phyloP scores from a whole-genome alignment of 1,140 invertebrate species.

The Drosophila gunungcola region DNA sequence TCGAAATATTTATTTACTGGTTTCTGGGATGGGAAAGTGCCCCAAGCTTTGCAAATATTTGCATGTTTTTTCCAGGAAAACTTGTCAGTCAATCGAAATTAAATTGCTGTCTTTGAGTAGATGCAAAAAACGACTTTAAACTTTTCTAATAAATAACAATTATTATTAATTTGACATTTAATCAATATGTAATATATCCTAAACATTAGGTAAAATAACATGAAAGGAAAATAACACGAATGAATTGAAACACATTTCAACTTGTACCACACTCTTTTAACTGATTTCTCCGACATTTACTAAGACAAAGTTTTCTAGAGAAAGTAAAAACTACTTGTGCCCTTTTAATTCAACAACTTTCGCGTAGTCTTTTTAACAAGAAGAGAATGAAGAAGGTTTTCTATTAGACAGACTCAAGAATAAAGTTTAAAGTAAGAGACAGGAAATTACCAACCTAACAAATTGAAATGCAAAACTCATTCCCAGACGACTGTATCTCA shows the following conservation, averaged over 20 bases:
- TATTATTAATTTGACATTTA: background rate
- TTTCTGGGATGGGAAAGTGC: slow-evolving; percentile 1
- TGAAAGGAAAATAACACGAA: too few species aligned
- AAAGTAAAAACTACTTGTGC: slow-evolving; percentile 8
- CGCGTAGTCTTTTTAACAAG: slow-evolving; percentile 24
- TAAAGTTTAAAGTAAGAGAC: slow-evolving; percentile 5
- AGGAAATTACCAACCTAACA: slow-evolving; percentile 22
- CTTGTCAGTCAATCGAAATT: slow-evolving; percentile 4
- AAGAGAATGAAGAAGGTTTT: slow-evolving; percentile 11
- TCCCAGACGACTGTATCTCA: slow-evolving; percentile 24
- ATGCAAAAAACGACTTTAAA: background rate
- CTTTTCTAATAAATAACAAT: slow-evolving; percentile 2
- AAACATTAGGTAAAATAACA: too few species aligned
- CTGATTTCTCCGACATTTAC: background rate
- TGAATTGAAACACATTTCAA: too few species aligned
- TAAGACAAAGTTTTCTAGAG: background rate
- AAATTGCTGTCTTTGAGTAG: slow-evolving; percentile 11
- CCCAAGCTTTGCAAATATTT: slow-evolving; percentile 11
- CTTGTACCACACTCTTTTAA: too few species aligned
- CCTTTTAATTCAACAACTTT: slow-evolving; percentile 32
- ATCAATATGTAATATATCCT: too few species aligned
- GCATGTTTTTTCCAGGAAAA: background rate
- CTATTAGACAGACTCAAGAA: slow-evolving; percentile 1
- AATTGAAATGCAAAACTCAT: slow-evolving; percentile 77
- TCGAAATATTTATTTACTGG: slow-evolving; percentile 36